phyloP scores from a whole-genome alignment of 2,113 vertebrate species.

The Podiceps cristatus region DNA sequence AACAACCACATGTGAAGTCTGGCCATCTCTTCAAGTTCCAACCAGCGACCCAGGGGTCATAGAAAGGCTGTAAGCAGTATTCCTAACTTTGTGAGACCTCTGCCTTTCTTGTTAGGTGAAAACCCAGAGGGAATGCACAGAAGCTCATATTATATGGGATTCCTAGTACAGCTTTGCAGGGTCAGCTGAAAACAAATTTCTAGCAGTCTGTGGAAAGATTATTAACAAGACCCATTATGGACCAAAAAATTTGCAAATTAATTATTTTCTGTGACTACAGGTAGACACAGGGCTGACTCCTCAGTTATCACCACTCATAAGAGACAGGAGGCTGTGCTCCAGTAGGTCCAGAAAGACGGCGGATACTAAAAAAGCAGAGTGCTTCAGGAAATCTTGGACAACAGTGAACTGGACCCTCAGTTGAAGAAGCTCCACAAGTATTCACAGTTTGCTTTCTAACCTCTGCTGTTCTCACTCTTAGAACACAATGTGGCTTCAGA shows the following conservation, averaged over 20 bases:
- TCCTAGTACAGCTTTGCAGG: not conserved
- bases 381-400: not conserved
- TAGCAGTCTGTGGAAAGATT: not conserved
- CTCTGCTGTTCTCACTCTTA: not conserved
- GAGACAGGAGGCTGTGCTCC: not conserved
- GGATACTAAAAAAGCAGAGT: rapidly evolving
- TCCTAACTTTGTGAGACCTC: not conserved
- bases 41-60: not conserved
- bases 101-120: not conserved
- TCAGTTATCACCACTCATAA: not conserved
- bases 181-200: not conserved
- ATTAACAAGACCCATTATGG: not conserved
- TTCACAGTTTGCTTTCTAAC: not conserved
- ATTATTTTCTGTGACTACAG: not conserved
- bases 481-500: not conserved
- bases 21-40: not conserved
- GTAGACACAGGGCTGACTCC: not conserved
- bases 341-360: not conserved
- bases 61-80: not conserved
- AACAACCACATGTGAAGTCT: not conserved
- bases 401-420: not conserved
- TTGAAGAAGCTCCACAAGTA: not conserved
- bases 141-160: not conserved
- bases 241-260: not conserved
- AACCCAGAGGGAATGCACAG: not conserved